Evolutionary conservation across 2,888 invertebrate species (phyloP), one percentile per base, ranked within the genome.

Genomic region (Nebria brevicollis): DNA sequence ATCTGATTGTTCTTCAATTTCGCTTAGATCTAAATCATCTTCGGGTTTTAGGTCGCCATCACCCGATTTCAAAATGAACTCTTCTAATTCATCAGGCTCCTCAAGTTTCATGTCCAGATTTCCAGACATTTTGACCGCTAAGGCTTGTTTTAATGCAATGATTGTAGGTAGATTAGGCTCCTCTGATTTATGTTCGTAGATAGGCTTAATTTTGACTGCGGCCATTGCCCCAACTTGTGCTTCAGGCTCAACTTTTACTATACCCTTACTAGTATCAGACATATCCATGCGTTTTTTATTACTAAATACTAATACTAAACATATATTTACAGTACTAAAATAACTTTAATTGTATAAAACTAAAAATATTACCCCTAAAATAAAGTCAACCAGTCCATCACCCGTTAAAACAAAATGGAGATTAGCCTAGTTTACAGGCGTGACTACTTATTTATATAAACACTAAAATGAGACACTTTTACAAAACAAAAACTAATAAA

Each of bases 361-460:
- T 54, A 25, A 64, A 79, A 75, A 72, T 54, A 77, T 77, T 75
- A 65, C 88, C 89, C 89, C 89, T 89, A 85, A 85, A 88, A 87
- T 84, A 87, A 87, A 86, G 88, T 88, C 89, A 89, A 89, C 89
- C 88, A 87, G 85, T 86, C 86, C 86, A 87, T 87, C 89, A 88
- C 85, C 85, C 84, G 84, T 84, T 86, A 85, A 77, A 84, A 85
- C 84, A 88, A 88, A 86, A 88, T 89, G 88, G 88, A 85, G 86
- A 87, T 85, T 86, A 87, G 86, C 85, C 88, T 88, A 88, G 86
- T 86, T 88, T 87, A 85, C 87, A 88, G 88, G 88, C 88, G 88
- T 87, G 86, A 85, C 80, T 41, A 75, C 80, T 75, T 80, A 72
- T 70, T 75, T 75, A 65, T 75, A 75, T 75, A 54, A 79, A 79